Conservation (phyloP, 2,113 vertebrate species). For the Brachyhypopomus occidentalis region DNA sequence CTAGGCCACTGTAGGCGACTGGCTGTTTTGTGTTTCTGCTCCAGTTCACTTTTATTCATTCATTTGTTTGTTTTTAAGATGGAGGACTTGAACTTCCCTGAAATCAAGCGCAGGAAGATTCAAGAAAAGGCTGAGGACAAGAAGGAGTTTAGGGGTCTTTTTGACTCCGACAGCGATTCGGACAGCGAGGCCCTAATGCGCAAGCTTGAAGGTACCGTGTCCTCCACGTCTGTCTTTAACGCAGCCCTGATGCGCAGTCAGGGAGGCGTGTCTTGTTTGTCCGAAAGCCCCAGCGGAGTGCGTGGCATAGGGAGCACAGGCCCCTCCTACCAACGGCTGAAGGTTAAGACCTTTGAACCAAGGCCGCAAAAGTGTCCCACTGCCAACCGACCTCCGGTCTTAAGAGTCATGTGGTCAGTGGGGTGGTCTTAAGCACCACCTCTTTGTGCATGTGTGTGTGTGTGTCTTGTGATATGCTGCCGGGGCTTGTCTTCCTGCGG, state of each 20-base stretch:
- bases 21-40: no score
- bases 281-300: not conserved
- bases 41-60: not conserved
- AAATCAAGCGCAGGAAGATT: constrained; percentile 85
- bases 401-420: no score
- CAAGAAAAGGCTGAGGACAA: constrained; percentile 85
- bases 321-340: not conserved
- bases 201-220: constrained; percentile 75
- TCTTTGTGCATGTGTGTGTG: no score
- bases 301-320: not conserved
- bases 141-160: constrained; percentile 89
- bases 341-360: not conserved
- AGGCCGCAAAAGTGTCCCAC: not conserved
- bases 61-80: constrained; percentile 72
- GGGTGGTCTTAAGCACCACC: no score
- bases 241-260: no score
- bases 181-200: constrained; percentile 70
- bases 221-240: not conserved
- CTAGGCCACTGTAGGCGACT: no score
- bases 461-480: no score
- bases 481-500: not conserved
- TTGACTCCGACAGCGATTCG: constrained; percentile 83
- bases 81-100: constrained; percentile 90
- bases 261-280: no score
- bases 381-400: no score